A percentile compares a stretch with the other conserved stretches of the same genome.
Evolutionary conservation across 2,888 invertebrate genomes (phyloP).

Genomic region (Suillia variegata): DNA sequence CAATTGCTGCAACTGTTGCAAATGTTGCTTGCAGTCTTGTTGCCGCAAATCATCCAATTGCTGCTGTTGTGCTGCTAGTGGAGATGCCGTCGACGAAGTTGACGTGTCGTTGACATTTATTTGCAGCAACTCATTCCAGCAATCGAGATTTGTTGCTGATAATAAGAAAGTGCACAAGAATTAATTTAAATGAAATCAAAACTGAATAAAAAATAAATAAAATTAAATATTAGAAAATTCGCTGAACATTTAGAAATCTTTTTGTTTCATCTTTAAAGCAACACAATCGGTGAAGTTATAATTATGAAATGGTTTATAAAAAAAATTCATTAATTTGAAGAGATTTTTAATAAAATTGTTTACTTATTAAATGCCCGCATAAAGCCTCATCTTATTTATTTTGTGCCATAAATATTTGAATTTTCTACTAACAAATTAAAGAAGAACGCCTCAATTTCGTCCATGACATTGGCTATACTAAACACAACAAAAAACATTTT

Average conservation of each 20-base stretch:
- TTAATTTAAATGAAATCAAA: slow-evolving; percentile 2
- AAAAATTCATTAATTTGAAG: too few relatives aligned
- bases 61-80: slow-evolving; percentile 33
- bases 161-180: slow-evolving; percentile 13
- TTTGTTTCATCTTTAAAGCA: neutral
- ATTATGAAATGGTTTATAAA: too few relatives aligned
- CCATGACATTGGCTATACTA: slow-evolving; percentile 29
- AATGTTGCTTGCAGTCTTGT: slow-evolving; percentile 36
- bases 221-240: neutral
- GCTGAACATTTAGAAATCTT: neutral
- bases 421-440: neutral
- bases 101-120: slow-evolving; percentile 47
- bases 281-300: too few relatives aligned
- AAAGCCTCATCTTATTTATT: too few relatives aligned
- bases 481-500: slow-evolving; percentile 1
- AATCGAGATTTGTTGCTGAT: slow-evolving; percentile 56
- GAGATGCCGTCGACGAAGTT: slow-evolving; percentile 36
- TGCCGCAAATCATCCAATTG: slow-evolving; percentile 31
- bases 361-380: too few relatives aligned
- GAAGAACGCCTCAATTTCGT: slow-evolving; percentile 7
- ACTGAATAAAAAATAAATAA: too few relatives aligned
- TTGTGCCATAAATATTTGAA: too few relatives aligned
- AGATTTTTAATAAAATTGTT: too few relatives aligned
- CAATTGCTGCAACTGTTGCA: slow-evolving; percentile 32
- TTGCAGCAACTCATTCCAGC: slow-evolving; percentile 57